Evolutionary conservation across 2,113 vertebrate species (phyloP), one percentile per base, ranked within the genome.

Genomic region (Oreocharis arfaki): DNA sequence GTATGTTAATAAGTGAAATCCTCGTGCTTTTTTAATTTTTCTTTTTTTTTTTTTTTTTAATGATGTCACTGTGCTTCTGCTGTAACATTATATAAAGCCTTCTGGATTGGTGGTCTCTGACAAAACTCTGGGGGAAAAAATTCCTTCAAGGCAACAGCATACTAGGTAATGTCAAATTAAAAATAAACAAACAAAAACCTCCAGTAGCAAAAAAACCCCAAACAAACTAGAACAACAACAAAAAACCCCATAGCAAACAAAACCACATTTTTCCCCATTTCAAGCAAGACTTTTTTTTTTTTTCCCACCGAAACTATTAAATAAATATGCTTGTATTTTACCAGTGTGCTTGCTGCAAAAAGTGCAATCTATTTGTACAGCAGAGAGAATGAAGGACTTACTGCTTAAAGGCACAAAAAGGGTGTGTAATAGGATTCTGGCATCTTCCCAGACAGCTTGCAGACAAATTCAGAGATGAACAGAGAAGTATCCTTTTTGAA

Each of bases 321-420:
- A 94, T 95, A 96, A 96, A 96, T 95, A 95, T 93, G 95, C 68
- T 91, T 88, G 79, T 84, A 96, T 94, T 95, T 97, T 96, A 86
- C 92, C 95, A 94, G 47, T 92, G 90, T 92, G 82, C 82, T 88
- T 89, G 87, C 95, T 96, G 96, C 96, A 97, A 97, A 97, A 97
- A 95, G 96, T 96, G 95, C 96, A 97, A 97, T 97, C 95, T 95
- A 97, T 94, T 96, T 96, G 96, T 95, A 96, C 96, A 93, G 88
- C 95, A 96, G 52, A 94, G 82, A 94, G 90, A 96, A 95, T 96
- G 94, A 92, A 95, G 96, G 90, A 97, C 93, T 97, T 85, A 92
- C 64, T 97, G 92, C 96, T 97, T 97, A 95, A 95, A 97, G 90
- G 95, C 96, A 96, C 95, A 97, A 96, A 97, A 97, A 93, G 93